Base-by-base conservation (phyloP, 2,888 invertebrate species). In the Oeneis ivallda region DNA sequence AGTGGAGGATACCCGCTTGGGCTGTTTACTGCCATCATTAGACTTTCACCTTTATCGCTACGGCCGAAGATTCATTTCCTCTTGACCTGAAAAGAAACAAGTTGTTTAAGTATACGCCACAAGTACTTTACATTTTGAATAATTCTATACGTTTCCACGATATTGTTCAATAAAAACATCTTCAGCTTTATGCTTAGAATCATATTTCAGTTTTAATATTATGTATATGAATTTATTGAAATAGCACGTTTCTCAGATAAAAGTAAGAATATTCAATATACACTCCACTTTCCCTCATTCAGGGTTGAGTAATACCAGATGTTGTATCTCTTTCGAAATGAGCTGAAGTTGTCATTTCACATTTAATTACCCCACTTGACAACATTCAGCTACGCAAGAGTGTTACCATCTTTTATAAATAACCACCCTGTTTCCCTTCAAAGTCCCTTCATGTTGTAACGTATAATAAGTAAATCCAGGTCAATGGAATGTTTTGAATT, bases 21-120 rank as follows among this genome's bases (percentile, higher is more conserved):
- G 74, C 93, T 93, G 79, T 93, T 93, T 73, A 93, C 92, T 72
- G 93, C 93, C 93, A 93, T 93, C 72, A 65, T 75, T 70, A 69
- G 74, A 78, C 62, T 64, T 73, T 83, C 79, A 77, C 79, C 80
- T 74, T 79, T 76, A 81, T 66, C 74, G 70, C 72, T 69, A 64
- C 65, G 66, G 74, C 69, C 68, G 74, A 68, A 68, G 75, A 76
- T 67, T 77, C 86, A 87, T 88, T 76, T 80, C 84, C 67, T 59
- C 70, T 67, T 61, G 73, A 87, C 78, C 91, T 91, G 88, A 1
- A 88, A 89, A 76, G 60, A 81, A 75, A 71, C 6, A 19, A 26
- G 11, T 19, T 11, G 47, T 17, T 57, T n/a, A 64, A 39, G 41
- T 43, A 58, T 26, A 52, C 32, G 34, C 52, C n/a, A 54, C 60